Base-by-base conservation (phyloP, 2,797 vertebrate genomes). In the Macroramphosus scolopax region DNA sequence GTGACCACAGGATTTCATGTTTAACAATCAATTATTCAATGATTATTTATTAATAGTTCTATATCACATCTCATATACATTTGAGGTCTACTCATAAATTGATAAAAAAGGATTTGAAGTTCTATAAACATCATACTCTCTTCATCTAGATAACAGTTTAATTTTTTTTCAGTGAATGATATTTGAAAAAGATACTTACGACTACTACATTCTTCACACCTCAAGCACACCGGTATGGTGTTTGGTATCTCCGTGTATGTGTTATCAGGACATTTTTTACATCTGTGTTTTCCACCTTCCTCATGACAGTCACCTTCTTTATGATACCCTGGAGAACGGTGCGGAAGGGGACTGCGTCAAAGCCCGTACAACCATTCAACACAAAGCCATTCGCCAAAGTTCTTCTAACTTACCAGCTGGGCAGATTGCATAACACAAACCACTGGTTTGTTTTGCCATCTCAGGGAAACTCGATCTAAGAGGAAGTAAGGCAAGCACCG, bases 151-250 rank as follows among this genome's bases (percentile, higher is more conserved):
- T 3, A 6, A 22, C 20, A 3, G 6, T 22, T 22, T 22, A 22
- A 22, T 3, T 3, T 6, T 10, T 9, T 13, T 3, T 3, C n/a
- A 13, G 18, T 10, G 1, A n/a, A 16, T 4, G 4, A 7, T 34
- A 9, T 28, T 35, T 47, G 12, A 45, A 45, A 1, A 63, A 33
- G 20, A 32, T 45, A 78, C 84, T 82, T 61, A 89, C 86, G 0
- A n/a, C n/a, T n/a, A 0, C 0, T 0, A n/a, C 88, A 90, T 0
- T 0, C 0, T 0, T 0, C 0, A 48, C 87, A 90, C 4, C 0
- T 1, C 0, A 0, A 0, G 44, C 87, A 89, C 0, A 0, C 0
- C 0, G 0, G 0, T 0, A 0, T 0, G 0, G 0, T 0, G 53
- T 85, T 83, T 2, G 0, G 0, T 3, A 0, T 0, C 0, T 0